These are phyloP conservation scores for Notodonta dromedarius DNA, from an alignment of 2,888 invertebrate genomes.

Conservation along the genomic window DNA sequence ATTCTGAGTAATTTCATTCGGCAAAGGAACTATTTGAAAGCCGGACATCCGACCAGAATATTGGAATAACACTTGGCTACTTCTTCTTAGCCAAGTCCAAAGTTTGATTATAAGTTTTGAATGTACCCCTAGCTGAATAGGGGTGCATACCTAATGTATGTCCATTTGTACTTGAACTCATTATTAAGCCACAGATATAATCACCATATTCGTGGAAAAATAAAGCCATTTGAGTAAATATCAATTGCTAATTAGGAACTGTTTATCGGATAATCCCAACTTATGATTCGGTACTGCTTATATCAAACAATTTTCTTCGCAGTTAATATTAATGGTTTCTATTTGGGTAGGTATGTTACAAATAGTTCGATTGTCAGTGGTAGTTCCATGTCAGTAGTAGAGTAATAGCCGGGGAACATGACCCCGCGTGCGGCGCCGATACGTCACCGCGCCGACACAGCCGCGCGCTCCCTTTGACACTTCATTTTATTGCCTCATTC, in stretches of 20 bases:
- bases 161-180: too few relatives aligned
- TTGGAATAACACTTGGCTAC: not conserved
- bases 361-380: conserved; percentile 32
- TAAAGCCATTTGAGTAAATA: too few relatives aligned
- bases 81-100: not conserved
- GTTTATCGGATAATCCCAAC: too few relatives aligned
- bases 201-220: too few relatives aligned
- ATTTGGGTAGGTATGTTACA: conserved; percentile 25
- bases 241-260: too few relatives aligned
- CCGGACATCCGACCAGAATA: not conserved
- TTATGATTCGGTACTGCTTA: conserved; percentile 12
- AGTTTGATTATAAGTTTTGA: not conserved
- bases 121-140: not conserved
- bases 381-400: conserved; percentile 19
- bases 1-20: too few relatives aligned
- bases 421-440: conserved; percentile 49
- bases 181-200: too few relatives aligned
- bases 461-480: conserved; percentile 49
- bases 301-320: conserved; percentile 28
- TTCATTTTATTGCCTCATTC: conserved; percentile 63
- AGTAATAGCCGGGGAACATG: conserved; percentile 47
- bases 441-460: conserved; percentile 35
- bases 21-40: not conserved
- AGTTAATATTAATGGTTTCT: conserved; percentile 40
- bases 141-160: too few relatives aligned